phyloP scores from a whole-genome alignment of 2,888 invertebrate genomes.

The Myopa tessellatipennis region DNA sequence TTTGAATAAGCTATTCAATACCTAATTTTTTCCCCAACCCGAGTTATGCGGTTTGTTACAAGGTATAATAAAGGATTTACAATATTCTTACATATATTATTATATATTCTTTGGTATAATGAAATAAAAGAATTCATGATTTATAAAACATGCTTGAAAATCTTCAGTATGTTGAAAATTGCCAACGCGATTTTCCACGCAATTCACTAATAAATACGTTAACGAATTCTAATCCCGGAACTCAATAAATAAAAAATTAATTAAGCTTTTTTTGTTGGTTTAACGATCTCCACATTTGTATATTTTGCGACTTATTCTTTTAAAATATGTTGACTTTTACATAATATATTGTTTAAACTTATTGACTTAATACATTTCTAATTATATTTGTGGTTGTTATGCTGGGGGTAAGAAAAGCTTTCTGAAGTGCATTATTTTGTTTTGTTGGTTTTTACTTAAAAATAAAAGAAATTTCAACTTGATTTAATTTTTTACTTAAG shows the following conservation, averaged over 20 bases:
- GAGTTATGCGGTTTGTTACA: too few species aligned
- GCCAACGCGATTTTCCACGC: too few species aligned
- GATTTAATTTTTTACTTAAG: constrained; percentile 8
- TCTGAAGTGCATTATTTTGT: constrained; percentile 1
- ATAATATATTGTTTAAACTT: background rate
- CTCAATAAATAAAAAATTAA: constrained; percentile 2
- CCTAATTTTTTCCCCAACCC: too few species aligned
- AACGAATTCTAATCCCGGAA: background rate
- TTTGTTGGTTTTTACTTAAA: background rate
- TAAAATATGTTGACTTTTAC: constrained; percentile 6
- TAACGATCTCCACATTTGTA: background rate
- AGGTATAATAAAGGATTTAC: too few species aligned
- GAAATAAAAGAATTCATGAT: too few species aligned
- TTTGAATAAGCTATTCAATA: too few species aligned
- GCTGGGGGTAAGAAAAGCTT: background rate
- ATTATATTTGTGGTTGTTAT: background rate
- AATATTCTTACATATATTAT: too few species aligned
- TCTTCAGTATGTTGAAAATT: too few species aligned
- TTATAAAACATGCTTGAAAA: too few species aligned
- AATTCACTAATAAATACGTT: too few species aligned
- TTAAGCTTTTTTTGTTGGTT: constrained; percentile 2
- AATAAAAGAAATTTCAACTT: constrained; percentile 24
- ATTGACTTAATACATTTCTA: background rate
- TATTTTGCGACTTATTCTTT: constrained; percentile 1
- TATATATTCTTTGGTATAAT: too few species aligned